Evolutionary conservation across 2,888 invertebrate species (phyloP).

Genomic region (Leuctra nigra): DNA sequence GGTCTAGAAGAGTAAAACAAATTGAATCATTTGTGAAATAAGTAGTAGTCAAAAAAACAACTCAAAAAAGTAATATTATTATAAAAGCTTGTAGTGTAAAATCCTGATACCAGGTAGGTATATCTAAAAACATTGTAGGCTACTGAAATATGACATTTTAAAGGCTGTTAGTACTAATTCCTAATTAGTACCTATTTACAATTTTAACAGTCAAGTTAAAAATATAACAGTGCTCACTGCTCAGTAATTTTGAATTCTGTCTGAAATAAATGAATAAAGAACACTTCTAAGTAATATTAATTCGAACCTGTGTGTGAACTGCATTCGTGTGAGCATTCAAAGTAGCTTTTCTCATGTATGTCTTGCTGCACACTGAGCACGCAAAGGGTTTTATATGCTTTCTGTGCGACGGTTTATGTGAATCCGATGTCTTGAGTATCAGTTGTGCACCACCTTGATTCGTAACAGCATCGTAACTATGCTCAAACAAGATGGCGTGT

Average conservation of each 20-base stretch:
- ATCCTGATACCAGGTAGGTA: too few relatives aligned
- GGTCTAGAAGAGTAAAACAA: neutral
- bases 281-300: too few relatives aligned
- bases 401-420: neutral
- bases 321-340: slow-evolving; percentile 39
- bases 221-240: too few relatives aligned
- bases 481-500: too few relatives aligned
- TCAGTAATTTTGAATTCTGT: too few relatives aligned
- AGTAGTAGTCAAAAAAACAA: neutral
- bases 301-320: slow-evolving; percentile 34
- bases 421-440: neutral
- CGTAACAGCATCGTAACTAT: neutral
- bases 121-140: neutral
- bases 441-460: too few relatives aligned
- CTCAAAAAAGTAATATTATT: too few relatives aligned
- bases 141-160: neutral
- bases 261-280: too few relatives aligned
- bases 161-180: neutral
- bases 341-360: slow-evolving; percentile 36
- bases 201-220: too few relatives aligned
- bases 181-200: neutral
- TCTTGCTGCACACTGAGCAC: slow-evolving; percentile 38
- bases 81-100: too few relatives aligned
- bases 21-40: neutral
- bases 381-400: slow-evolving; percentile 31